These are phyloP conservation scores for Schizopygopsis malacanthus DNA, from an alignment of 2,797 vertebrate genomes.

Conservation along the genomic window DNA sequence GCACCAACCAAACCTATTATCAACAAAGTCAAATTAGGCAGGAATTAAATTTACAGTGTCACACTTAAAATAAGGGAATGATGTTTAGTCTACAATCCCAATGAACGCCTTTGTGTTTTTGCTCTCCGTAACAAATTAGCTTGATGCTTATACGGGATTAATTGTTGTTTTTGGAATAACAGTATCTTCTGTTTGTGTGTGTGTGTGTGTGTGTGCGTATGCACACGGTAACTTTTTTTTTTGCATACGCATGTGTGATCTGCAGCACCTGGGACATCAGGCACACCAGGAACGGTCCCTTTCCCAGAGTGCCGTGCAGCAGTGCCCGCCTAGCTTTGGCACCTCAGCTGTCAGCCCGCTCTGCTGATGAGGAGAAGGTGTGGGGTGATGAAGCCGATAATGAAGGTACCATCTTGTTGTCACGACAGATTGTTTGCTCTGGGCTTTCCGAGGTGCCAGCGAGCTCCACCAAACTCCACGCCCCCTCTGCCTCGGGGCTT, in stretches of 20 bases:
- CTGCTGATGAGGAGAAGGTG: constrained; percentile 76
- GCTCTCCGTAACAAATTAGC: background rate
- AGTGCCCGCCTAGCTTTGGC: constrained; percentile 74
- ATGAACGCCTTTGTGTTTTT: constrained; percentile 25
- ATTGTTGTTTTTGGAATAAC: constrained; percentile 37
- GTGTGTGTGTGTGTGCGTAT: background rate
- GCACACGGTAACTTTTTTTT: constrained; percentile 20
- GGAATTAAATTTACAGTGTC: constrained; percentile 26
- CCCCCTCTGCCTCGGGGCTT: constrained; percentile 65
- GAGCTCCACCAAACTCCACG: constrained; percentile 57
- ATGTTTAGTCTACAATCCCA: constrained; percentile 37
- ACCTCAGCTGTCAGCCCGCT: constrained; percentile 82
- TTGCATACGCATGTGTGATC: constrained; percentile 46
- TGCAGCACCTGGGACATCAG: constrained; percentile 65
- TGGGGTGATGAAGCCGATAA: constrained; percentile 78
- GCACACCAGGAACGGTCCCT: constrained; percentile 59
- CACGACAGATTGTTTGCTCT: constrained; percentile 81
- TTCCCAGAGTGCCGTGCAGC: constrained; percentile 63
- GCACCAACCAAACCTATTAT: constrained; percentile 36
- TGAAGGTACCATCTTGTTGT: constrained; percentile 79
- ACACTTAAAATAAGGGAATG: constrained; percentile 27
- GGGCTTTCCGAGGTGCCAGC: constrained; percentile 70
- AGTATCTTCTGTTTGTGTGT: constrained; percentile 34
- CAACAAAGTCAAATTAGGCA: constrained; percentile 35
- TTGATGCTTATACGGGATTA: constrained; percentile 3